Evolutionary conservation across 2,888 invertebrate genomes (phyloP).

Genomic region (Lasiommata megera): DNA sequence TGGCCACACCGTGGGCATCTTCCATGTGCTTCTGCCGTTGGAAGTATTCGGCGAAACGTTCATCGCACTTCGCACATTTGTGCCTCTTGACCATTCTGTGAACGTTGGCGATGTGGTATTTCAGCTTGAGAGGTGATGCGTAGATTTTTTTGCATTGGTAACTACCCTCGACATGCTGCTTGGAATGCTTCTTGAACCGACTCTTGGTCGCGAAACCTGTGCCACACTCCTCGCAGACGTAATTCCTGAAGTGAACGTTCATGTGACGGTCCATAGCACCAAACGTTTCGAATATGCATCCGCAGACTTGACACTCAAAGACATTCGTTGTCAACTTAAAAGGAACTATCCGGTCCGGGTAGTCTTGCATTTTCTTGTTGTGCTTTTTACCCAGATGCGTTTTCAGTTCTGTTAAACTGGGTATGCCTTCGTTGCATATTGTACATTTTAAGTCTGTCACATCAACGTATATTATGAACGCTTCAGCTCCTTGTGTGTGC

Average conservation of each 20-base stretch:
- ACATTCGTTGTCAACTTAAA: constrained; percentile 45
- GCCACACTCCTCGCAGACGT: constrained; percentile 61
- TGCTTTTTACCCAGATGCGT: constrained; percentile 52
- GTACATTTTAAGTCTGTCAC: constrained; percentile 54
- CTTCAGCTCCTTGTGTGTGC: constrained; percentile 50
- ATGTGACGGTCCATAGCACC: constrained; percentile 66
- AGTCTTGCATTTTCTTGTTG: constrained; percentile 51
- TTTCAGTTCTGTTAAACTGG: constrained; percentile 51
- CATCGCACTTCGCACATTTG: constrained; percentile 37
- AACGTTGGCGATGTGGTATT: constrained; percentile 53
- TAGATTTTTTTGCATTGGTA: constrained; percentile 59
- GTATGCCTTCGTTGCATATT: constrained; percentile 43
- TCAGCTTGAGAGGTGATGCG: constrained; percentile 50
- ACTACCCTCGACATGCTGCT: constrained; percentile 50
- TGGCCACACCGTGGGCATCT: constrained; percentile 29
- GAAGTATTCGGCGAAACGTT: constrained; percentile 34
- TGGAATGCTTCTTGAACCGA: constrained; percentile 56
- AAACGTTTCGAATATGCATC: constrained; percentile 59
- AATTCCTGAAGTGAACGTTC: constrained; percentile 65
- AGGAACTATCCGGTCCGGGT: constrained; percentile 57
- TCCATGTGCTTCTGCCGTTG: constrained; percentile 33
- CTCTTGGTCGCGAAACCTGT: constrained; percentile 61
- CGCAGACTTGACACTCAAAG: constrained; percentile 59
- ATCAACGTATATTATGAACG: constrained; percentile 59
- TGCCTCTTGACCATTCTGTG: constrained; percentile 43